Evolutionary conservation across 2,797 vertebrate genomes (phyloP), one percentile per base, ranked within the genome.

Genomic region (Rhinatrema bivittatum): DNA sequence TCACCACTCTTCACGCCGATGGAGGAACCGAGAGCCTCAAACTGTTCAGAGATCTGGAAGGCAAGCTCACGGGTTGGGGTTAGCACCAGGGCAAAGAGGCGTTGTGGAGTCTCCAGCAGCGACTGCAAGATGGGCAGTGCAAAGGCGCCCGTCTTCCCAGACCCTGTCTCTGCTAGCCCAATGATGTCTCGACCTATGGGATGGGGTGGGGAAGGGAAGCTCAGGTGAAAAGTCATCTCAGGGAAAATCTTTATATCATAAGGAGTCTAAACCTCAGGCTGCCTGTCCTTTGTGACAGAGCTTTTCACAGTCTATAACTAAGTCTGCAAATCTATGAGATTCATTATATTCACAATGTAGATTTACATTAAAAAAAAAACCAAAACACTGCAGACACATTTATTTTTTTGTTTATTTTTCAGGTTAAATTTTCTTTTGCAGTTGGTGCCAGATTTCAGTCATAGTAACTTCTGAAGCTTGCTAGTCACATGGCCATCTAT

Each of bases 21-120:
- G 42, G 93, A 95, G 25, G 96, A 97, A 5, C 95, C 95, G 54
- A 99, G 75, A 7, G 95, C 96, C 62, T 98, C 91, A 42, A 99
- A 98, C 59, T 99, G 96, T 70, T 99, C 95, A 0, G 91, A 80
- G 56, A 99, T 98, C 76, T 99, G 96, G 62, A 99, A 99, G 2
- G 95, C 96, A 46, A 99, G 42, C 67, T 99, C 96, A 20, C 93
- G 82, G 10, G 96, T 99, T 0, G 95, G 96, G 1, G 96, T 98
- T 43, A 99, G 91, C 17, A 99, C 84, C 7, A 99, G 86, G 5
- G 93, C 87, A 52, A 97, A 97, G 15, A 98, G 84, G 15, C 91
- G 82, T 68, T 95, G 94, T 1, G 94, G 89, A 0, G 78, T 87
- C 34, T 88, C 74, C 35, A 98, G 78, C 38, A 99, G 78, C 0